Base-by-base conservation (phyloP, 2,113 vertebrate genomes). In the Australoheros scitulus region DNA sequence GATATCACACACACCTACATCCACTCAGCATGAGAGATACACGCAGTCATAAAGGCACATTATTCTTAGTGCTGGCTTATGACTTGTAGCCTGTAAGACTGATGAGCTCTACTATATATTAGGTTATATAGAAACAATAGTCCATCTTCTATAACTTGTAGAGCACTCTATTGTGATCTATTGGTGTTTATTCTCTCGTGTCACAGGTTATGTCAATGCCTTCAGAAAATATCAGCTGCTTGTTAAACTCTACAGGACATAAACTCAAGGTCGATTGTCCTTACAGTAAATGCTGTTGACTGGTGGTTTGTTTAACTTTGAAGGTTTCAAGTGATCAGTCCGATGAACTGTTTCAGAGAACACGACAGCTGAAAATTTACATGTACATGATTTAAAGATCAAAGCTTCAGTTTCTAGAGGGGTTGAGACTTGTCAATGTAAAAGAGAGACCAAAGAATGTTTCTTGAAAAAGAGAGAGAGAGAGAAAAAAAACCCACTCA, bases 1-100 rank as follows among this genome's bases (percentile, higher is more conserved):
- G 15, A 52, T 78, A 47, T 76, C 82, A 61, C 83, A 86, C 77
- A 89, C 87, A 90, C 87, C 86, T 87, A 88, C 90, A 89, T 86
- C 64, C 77, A 78, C 86, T 87, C 82, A 86, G 77, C 64, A 63
- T 65, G 59, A 87, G 41, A 65, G 59, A 70, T 6, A 17, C 61
- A 70, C 32, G 43, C 85, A 83, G 61, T 85, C 68, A 86, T 55
- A 36, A 52, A 55, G 22, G 6, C 55, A 61, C 36, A 72, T 79
- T 84, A 88, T 56, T 88, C 52, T 64, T 32, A 72, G 18, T 34
- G 26, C 68, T 79, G 59, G 26, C 24, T 38, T 76, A 4, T 11
- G 38, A 34, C 20, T 68, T 56, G 26, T 11, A 11, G 57, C 43
- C 43, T 72, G 68, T 58, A 22, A 22, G 10, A 41, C 24, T 61